A percentile compares a stretch with the other conserved stretches of the same genome.
These are phyloP conservation scores for Hystrix brachyura DNA, from an alignment of 2,113 vertebrate species.

Conservation along the genomic window DNA sequence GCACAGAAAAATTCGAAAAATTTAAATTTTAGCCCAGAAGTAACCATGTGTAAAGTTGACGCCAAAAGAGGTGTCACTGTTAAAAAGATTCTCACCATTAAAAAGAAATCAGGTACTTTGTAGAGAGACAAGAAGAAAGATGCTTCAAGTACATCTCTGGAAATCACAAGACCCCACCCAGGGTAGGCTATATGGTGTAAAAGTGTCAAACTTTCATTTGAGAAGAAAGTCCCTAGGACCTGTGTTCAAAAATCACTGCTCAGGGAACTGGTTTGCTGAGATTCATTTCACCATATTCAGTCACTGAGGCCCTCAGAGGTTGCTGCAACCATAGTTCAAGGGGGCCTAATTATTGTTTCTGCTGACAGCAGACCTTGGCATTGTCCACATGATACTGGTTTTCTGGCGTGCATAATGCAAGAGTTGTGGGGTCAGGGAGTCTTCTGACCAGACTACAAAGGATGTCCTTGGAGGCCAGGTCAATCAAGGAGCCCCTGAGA, in stretches of 20 bases:
- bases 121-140: neutral
- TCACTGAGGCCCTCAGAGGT: neutral
- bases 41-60: neutral
- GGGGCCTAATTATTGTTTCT: neutral
- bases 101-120: neutral
- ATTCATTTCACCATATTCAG: neutral
- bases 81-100: neutral
- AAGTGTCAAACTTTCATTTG: neutral
- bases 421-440: neutral
- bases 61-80: neutral
- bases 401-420: neutral
- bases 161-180: neutral
- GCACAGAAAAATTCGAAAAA: neutral
- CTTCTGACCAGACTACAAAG: neutral
- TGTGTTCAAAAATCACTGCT: neutral
- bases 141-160: neutral
- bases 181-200: neutral
- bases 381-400: neutral
- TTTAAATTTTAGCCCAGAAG: neutral
- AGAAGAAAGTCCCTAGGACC: neutral
- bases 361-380: neutral
- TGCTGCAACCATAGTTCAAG: neutral
- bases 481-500: neutral
- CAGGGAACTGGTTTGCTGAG: neutral
- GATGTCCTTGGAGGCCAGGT: neutral